These are phyloP conservation scores for Rhinolophus ferrumequinum DNA, from an alignment of 2,113 vertebrate species.

Conservation along the genomic window DNA sequence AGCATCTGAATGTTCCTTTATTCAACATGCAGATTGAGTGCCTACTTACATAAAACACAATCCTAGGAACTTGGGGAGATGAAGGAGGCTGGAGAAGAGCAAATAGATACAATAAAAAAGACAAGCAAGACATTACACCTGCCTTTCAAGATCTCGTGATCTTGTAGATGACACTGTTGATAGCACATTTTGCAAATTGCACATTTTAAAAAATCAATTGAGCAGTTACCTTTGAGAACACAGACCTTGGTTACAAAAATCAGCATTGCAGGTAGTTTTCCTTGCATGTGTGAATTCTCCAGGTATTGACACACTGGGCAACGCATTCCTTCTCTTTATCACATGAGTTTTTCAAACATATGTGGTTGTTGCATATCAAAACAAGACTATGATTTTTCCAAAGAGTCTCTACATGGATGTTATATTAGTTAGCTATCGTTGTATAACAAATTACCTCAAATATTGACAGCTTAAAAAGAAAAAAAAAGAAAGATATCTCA, in stretches of 20 bases:
- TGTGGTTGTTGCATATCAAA: not conserved
- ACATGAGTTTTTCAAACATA: not conserved
- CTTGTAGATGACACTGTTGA: not conserved
- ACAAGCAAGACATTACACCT: not conserved
- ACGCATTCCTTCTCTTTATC: not conserved
- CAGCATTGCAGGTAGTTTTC: not conserved
- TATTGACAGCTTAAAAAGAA: not conserved
- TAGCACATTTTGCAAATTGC: conserved; percentile 33
- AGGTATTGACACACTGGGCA: not conserved
- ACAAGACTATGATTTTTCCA: not conserved
- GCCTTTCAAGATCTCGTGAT: not conserved
- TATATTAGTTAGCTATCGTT: not conserved
- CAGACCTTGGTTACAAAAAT: not conserved
- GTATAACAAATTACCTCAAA: not conserved
- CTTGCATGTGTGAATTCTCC: not conserved
- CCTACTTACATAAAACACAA: not conserved
- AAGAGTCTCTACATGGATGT: not conserved
- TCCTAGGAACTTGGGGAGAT: not conserved
- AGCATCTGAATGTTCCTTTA: not conserved
- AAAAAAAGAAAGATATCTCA: not conserved
- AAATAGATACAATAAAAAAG: not conserved
- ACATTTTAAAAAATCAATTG: conserved; percentile 12
- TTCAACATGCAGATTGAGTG: not conserved
- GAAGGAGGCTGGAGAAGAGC: not conserved
- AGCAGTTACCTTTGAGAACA: conserved; percentile 16